A percentile compares a stretch with the other conserved stretches of the same genome.
These are phyloP conservation scores for Alectoris magna DNA, from an alignment of 2,797 vertebrate genomes.

Conservation along the genomic window DNA sequence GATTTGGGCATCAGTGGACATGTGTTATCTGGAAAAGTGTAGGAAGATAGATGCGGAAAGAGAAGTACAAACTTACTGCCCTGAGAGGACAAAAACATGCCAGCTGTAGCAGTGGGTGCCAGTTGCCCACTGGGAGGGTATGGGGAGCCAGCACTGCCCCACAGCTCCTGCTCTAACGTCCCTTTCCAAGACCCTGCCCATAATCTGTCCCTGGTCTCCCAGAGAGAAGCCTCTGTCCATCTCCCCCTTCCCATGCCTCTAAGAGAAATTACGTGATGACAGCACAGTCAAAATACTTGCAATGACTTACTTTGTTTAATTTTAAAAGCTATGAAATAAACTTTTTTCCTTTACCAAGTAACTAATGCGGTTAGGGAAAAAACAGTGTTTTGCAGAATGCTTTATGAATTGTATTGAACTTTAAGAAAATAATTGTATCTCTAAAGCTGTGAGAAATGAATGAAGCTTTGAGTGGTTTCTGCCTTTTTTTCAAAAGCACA, in stretches of 20 bases:
- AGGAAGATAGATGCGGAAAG: neutral
- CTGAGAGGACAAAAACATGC: fast-evolving
- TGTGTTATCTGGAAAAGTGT: fast-evolving
- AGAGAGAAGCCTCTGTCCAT: neutral
- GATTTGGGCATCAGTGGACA: neutral
- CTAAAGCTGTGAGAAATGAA: neutral
- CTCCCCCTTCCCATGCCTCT: neutral
- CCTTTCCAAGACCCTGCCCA: fast-evolving
- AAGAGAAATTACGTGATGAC: neutral
- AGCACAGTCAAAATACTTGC: neutral
- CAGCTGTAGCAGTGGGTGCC: neutral
- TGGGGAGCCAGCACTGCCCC: neutral
- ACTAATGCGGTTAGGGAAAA: neutral
- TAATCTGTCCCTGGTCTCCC: neutral
- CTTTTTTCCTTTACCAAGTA: neutral
- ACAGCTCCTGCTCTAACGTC: fast-evolving
- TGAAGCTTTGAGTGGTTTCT: neutral
- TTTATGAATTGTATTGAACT: neutral
- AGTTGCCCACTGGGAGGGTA: neutral
- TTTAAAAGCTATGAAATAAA: neutral
- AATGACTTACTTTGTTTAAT: neutral
- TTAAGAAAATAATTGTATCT: neutral
- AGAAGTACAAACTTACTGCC: fast-evolving
- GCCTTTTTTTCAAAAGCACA: neutral
- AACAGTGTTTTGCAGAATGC: neutral